These are phyloP conservation scores for Sebastes reedi DNA, from an alignment of 2,797 vertebrate species.

Conservation along the genomic window DNA sequence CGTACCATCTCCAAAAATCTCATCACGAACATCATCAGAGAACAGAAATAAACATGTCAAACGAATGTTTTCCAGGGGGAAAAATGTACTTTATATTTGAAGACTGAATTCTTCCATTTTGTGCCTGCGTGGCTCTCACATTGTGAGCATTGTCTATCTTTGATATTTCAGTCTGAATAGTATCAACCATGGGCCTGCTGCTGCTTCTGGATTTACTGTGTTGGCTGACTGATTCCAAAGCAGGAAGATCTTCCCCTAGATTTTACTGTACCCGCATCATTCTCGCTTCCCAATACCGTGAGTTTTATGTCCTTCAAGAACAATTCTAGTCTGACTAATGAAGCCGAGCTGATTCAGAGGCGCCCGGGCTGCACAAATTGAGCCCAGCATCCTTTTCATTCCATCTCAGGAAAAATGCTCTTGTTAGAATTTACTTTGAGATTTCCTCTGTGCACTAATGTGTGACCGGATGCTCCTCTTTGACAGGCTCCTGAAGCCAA, in stretches of 20 bases:
- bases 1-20: conserved; percentile 4
- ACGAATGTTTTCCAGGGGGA: background rate
- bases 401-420: conserved; percentile 29
- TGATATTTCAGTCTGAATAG: conserved; percentile 56
- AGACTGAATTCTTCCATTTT: conserved; percentile 16
- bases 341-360: conserved; percentile 59
- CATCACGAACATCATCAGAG: conserved; percentile 5
- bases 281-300: conserved; percentile 17
- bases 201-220: conserved; percentile 53
- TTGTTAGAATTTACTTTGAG: conserved; percentile 30
- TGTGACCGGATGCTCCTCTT: conserved; percentile 20
- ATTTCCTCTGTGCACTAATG: conserved; percentile 27
- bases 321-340: conserved; percentile 66
- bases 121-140: conserved; percentile 29
- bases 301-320: conserved; percentile 64
- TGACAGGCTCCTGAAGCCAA: background rate
- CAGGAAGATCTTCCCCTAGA: conserved; percentile 41
- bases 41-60: conserved; percentile 25
- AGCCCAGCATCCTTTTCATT: conserved; percentile 41
- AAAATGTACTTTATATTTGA: conserved; percentile 10
- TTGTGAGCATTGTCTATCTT: conserved; percentile 42
- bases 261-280: conserved; percentile 35
- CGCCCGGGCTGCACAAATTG: conserved; percentile 55
- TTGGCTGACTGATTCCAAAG: conserved; percentile 55
- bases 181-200: conserved; percentile 52